Percentiles rank a stretch among this genome's conserved stretches.
Conservation (phyloP, 2,113 vertebrate species). For the Muscicapa adusta region DNA sequence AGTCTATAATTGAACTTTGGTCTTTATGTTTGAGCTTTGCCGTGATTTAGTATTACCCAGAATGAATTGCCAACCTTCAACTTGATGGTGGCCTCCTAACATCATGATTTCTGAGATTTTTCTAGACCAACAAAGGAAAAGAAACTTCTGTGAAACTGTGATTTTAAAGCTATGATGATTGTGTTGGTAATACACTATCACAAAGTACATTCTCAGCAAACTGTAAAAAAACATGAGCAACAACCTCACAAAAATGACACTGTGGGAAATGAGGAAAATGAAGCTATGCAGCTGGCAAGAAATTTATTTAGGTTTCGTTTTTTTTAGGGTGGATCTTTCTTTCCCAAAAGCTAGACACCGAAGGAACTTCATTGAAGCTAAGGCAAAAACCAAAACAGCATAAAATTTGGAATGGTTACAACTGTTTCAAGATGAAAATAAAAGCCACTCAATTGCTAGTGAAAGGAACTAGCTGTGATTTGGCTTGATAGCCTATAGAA, state of each 20-base stretch:
- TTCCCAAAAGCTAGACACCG: not conserved
- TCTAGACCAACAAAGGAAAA: not conserved
- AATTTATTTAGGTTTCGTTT: not conserved
- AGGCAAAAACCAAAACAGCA: conserved; percentile 39
- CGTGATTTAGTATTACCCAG: conserved; percentile 72
- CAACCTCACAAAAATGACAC: not conserved
- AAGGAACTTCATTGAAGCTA: conserved; percentile 25
- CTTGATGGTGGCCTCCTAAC: conserved; percentile 58
- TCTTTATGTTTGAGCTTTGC: conserved; percentile 64
- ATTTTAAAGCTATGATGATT: conserved; percentile 52
- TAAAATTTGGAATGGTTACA: conserved; percentile 40
- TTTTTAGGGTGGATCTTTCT: not conserved
- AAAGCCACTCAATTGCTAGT: conserved; percentile 49
- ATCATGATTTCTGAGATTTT: conserved; percentile 63
- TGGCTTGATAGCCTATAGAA: conserved; percentile 40
- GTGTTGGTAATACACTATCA: conserved; percentile 43
- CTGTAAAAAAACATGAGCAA: conserved; percentile 6
- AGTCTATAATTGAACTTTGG: conserved; percentile 73
- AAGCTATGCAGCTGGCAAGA: conserved; percentile 46
- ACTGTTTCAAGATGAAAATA: conserved; percentile 31
- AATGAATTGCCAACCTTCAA: conserved; percentile 73
- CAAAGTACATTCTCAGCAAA: conserved; percentile 40
- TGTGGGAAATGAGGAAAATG: conserved; percentile 30
- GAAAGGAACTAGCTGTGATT: conserved; percentile 50
- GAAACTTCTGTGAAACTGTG: not conserved